A percentile compares a stretch with the other conserved stretches of the same genome.
phyloP scores from a whole-genome alignment of 2,113 vertebrate species.

The Megaceryle maxima region DNA sequence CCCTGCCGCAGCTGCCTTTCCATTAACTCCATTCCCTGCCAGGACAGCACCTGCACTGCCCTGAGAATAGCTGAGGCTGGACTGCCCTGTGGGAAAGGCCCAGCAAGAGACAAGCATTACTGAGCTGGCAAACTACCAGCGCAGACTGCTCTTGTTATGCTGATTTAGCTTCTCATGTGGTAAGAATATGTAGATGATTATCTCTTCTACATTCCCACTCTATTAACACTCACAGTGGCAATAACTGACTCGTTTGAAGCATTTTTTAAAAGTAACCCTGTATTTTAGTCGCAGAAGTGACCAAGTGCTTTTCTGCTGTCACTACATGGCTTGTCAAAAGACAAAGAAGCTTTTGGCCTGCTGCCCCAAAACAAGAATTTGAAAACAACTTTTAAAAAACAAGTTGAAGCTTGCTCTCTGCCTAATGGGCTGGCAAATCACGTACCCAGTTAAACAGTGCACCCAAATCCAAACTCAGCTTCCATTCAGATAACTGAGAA shows the following conservation, averaged over 20 bases:
- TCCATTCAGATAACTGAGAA: neutral
- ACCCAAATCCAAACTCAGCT: neutral
- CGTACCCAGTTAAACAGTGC: neutral
- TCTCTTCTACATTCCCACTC: constrained; percentile 43
- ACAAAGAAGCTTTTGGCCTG: neutral
- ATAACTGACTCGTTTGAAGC: neutral
- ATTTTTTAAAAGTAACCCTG: neutral
- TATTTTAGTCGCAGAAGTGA: neutral
- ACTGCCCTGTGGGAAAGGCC: constrained; percentile 7
- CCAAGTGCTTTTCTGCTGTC: neutral
- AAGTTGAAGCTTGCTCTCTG: neutral
- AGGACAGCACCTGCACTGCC: neutral
- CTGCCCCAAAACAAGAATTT: neutral
- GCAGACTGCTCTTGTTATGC: constrained; percentile 10
- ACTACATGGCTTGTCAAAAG: neutral
- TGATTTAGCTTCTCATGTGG: constrained; percentile 38
- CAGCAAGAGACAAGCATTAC: neutral
- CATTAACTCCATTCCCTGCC: neutral
- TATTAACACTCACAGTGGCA: neutral
- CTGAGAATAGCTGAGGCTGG: neutral
- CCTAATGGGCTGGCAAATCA: neutral
- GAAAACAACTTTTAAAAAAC: neutral
- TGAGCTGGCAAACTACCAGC: neutral
- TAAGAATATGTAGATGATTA: constrained; percentile 41
- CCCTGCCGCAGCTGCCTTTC: neutral